These are phyloP conservation scores for Phalanger gymnotis DNA, from an alignment of 2,797 vertebrate species.

Conservation along the genomic window DNA sequence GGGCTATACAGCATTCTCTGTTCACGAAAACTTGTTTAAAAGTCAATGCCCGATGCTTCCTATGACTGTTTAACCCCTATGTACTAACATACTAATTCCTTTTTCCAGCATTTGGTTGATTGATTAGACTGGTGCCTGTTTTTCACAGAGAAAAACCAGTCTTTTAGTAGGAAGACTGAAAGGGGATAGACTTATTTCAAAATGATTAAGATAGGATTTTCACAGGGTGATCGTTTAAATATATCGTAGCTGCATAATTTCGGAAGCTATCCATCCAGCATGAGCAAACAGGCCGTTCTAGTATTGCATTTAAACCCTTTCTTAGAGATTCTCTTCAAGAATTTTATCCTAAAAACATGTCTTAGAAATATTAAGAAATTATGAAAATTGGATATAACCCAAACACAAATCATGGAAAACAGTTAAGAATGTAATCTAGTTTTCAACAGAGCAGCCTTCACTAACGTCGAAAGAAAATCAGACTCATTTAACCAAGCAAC, in stretches of 20 bases:
- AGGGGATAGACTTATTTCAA: constrained; percentile 59
- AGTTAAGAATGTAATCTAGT: constrained; percentile 63
- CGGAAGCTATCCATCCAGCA: not conserved
- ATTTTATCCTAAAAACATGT: constrained; percentile 12
- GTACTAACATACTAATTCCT: constrained; percentile 67
- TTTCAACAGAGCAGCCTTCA: constrained; percentile 73
- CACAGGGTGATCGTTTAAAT: constrained; percentile 47
- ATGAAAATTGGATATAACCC: constrained; percentile 54
- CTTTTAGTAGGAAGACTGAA: constrained; percentile 53
- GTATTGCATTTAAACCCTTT: not conserved
- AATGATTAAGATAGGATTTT: constrained; percentile 69
- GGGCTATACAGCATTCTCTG: constrained; percentile 71
- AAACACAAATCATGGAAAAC: constrained; percentile 12
- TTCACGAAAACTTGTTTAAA: constrained; percentile 73
- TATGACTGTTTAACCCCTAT: not conserved
- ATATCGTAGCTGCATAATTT: constrained; percentile 20
- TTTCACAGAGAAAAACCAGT: constrained; percentile 64
- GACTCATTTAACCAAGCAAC: constrained; percentile 67
- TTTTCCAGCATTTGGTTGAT: constrained; percentile 63
- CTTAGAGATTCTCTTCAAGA: constrained; percentile 41
- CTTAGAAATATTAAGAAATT: constrained; percentile 58
- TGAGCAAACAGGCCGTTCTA: constrained; percentile 5
- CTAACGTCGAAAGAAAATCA: constrained; percentile 59
- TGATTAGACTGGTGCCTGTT: constrained; percentile 65
- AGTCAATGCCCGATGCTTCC: constrained; percentile 68